Conservation (phyloP, 2,113 vertebrate genomes). For the Limnothrissa miodon region DNA sequence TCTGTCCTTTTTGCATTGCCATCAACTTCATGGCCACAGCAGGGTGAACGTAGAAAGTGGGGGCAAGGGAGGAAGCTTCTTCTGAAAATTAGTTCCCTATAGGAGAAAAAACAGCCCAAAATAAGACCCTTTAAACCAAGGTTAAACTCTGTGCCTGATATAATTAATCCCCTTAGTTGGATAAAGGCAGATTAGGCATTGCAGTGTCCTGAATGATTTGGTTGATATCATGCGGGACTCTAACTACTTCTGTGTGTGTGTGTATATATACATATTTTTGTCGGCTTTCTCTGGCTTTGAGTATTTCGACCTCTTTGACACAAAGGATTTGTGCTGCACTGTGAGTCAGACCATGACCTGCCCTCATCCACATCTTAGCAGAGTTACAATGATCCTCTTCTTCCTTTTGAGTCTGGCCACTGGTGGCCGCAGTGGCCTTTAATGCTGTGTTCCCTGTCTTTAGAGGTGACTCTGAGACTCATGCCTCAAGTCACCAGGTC, state of each 20-base stretch:
- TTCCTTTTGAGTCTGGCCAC: not conserved
- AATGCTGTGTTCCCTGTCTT: not conserved
- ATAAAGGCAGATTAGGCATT: constrained; percentile 40
- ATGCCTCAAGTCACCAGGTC: not conserved
- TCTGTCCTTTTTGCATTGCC: constrained; percentile 20
- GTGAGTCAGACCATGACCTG: not conserved
- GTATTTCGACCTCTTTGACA: not conserved
- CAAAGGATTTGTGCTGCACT: not conserved
- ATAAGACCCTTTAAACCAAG: constrained; percentile 36
- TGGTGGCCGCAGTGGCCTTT: not conserved
- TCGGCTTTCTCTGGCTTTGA: not conserved
- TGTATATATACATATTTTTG: not conserved
- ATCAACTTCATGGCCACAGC: not conserved
- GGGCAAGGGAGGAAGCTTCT: not conserved
- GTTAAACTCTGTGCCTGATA: constrained; percentile 40
- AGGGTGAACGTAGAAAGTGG: not conserved
- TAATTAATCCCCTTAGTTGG: constrained; percentile 40
- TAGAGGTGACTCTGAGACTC: not conserved
- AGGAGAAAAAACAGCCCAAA: not conserved
- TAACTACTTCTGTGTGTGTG: not conserved
- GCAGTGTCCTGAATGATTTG: constrained; percentile 28
- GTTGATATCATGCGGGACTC: not conserved
- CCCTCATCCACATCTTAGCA: not conserved
- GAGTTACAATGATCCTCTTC: not conserved
- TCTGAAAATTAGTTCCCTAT: constrained; percentile 18